Conservation (phyloP, 2,888 invertebrate species). For the Chrysolina oricalcia region DNA sequence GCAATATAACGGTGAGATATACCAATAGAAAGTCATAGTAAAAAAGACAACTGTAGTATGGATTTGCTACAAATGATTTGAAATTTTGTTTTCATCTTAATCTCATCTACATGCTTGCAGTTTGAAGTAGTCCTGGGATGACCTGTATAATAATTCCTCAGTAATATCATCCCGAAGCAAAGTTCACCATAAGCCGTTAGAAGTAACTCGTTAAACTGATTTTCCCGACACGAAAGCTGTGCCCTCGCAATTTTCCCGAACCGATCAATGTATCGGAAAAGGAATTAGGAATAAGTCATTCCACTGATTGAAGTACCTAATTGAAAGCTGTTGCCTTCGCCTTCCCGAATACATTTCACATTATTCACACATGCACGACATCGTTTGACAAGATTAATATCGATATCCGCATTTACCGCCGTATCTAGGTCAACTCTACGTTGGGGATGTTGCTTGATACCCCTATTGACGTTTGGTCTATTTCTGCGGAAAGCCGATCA, state of each 20-base stretch:
- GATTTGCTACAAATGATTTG: too few relatives aligned
- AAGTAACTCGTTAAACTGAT: too few relatives aligned
- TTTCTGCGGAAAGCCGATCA: conserved; percentile 9
- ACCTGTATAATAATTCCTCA: too few relatives aligned
- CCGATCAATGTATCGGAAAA: neutral
- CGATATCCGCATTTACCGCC: conserved; percentile 1
- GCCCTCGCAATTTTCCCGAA: neutral
- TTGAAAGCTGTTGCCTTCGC: conserved; percentile 6
- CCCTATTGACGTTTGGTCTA: conserved; percentile 11
- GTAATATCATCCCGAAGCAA: too few relatives aligned
- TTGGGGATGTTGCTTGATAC: conserved; percentile 9
- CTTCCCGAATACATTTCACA: conserved; percentile 6
- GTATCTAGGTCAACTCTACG: conserved; percentile 14
- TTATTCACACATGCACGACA: conserved; percentile 12
- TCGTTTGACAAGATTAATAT: conserved; percentile 14
- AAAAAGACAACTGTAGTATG: too few relatives aligned
- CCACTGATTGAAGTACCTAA: conserved; percentile 12
- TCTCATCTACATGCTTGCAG: too few relatives aligned
- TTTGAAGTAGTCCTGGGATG: too few relatives aligned
- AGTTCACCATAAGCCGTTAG: too few relatives aligned
- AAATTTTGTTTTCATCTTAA: too few relatives aligned
- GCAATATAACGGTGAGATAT: too few relatives aligned
- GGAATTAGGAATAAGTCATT: conserved; percentile 1
- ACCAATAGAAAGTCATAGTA: too few relatives aligned
- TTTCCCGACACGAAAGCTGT: neutral